These are phyloP conservation scores for Andrena hattorfiana DNA, from an alignment of 2,888 invertebrate genomes.

Conservation along the genomic window DNA sequence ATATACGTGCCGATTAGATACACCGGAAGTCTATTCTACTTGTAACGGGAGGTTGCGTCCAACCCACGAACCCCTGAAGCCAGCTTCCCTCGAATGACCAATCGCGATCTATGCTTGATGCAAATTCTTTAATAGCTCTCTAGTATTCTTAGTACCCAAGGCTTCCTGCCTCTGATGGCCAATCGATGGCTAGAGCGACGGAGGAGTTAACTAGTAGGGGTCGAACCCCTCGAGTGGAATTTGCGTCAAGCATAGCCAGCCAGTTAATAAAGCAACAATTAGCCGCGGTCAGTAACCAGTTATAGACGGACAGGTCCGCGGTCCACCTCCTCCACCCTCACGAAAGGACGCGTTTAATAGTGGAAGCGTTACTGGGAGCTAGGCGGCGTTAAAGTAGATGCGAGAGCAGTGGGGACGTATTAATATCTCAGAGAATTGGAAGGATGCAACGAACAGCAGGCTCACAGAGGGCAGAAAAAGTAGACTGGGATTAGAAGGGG, in stretches of 20 bases:
- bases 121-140: background rate
- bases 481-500: constrained; percentile 17
- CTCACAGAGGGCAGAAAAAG: constrained; percentile 27
- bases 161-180: no score
- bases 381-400: constrained; percentile 34
- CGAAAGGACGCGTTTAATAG: constrained; percentile 32
- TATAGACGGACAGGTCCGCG: constrained; percentile 32
- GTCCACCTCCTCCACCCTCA: constrained; percentile 68
- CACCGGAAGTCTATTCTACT: background rate
- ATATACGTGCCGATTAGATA: constrained; percentile 3
- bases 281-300: constrained; percentile 11
- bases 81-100: background rate
- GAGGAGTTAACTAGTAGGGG: no score
- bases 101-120: background rate
- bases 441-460: constrained; percentile 22
- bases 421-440: constrained; percentile 25
- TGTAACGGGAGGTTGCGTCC: constrained; percentile 1
- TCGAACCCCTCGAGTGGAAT: background rate
- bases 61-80: constrained; percentile 27
- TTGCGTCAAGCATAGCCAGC: constrained; percentile 7
- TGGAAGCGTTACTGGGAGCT: constrained; percentile 19
- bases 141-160: background rate
- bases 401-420: constrained; percentile 25
- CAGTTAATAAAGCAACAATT: constrained; percentile 46
- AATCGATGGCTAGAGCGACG: no score